Percentiles rank a stretch among this genome's conserved stretches.
Evolutionary conservation across 2,888 invertebrate genomes (phyloP).

Genomic region (Branchipolynoe longqiensis): DNA sequence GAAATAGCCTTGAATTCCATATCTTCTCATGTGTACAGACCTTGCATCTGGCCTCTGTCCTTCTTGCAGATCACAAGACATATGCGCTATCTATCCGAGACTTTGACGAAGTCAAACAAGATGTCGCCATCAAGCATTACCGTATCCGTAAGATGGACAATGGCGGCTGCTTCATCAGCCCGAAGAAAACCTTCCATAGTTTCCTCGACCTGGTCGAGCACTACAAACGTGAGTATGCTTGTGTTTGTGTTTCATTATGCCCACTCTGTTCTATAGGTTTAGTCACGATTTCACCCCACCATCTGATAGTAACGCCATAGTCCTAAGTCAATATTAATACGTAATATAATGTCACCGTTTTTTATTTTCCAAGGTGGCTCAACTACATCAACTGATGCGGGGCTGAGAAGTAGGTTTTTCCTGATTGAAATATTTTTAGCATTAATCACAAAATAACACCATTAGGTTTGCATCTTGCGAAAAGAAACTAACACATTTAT

Average conservation of each 20-base stretch:
- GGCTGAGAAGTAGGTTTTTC: slow-evolving; percentile 39
- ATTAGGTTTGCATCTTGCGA: slow-evolving; percentile 20
- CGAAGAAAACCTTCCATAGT: slow-evolving; percentile 96
- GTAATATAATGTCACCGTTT: slow-evolving; percentile 28
- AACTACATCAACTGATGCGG: slow-evolving; percentile 29
- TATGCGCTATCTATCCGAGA: slow-evolving; percentile 68
- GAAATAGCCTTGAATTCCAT: too few relatives aligned
- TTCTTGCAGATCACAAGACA: slow-evolving; percentile 64
- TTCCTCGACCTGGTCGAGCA: slow-evolving; percentile 96
- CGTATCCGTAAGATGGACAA: slow-evolving; percentile 96
- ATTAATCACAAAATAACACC: neutral
- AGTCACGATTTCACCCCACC: slow-evolving; percentile 22
- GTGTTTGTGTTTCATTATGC: neutral
- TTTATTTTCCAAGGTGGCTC: slow-evolving; percentile 49
- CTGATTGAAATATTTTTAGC: slow-evolving; percentile 33
- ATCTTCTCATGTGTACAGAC: too few relatives aligned
- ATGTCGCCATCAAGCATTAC: slow-evolving; percentile 86
- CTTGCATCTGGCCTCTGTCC: neutral
- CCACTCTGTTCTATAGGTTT: too few relatives aligned
- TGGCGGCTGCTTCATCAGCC: slow-evolving; percentile 97
- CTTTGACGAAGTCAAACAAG: slow-evolving; percentile 63
- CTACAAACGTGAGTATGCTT: slow-evolving; percentile 91
- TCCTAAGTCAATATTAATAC: neutral
- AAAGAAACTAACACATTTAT: slow-evolving; percentile 21
- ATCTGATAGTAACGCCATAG: too few relatives aligned